Base-by-base conservation (phyloP, 2,797 vertebrate genomes). In the Chiroxiphia lanceolata region DNA sequence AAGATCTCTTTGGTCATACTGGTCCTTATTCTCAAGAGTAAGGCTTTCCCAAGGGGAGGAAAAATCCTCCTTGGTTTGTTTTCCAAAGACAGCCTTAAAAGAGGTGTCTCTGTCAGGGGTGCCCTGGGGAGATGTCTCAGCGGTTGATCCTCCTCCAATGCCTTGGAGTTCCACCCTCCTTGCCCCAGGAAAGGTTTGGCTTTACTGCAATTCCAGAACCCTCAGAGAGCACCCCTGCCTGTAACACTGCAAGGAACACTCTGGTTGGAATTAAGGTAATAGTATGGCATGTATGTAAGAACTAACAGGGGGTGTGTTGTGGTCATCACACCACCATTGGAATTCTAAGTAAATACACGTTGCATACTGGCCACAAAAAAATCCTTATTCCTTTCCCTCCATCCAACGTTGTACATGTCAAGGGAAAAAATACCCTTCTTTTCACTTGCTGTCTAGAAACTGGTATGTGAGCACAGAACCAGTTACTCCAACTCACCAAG, bases 371-470 rank as follows among this genome's bases (percentile, higher is more conserved):
- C 64, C 87, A 85, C 34, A 45, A 38, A 42, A 50, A 47, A 59
- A 36, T 38, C 68, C 23, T 22, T 78, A 11, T 34, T 86, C 10
- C n/a, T 74, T 77, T 63, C 51, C 27, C 36, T 81, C 45, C 17
- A 5, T 45, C 53, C 45, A 51, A n/a, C 22, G 70, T 64, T 10
- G 11, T 9, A 11, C 17, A 16, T 25, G 44, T 8, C 20, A 50
- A 15, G 27, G 20, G 3, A 0, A 22, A 59, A 38, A n/a, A 9
- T 0, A 3, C 1, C 10, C 4, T 20, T 10, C 47, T 53, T 85
- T 59, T 31, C 0, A 33, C 87, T 45, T 83, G 10, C 27, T n/a
- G 3, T 16, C 42, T 31, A 18, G 36, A 72, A 56, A 42, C 63
- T 22, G 23, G 18, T 4, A 11, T 53, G n/a, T 68, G 81, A 76